Evolutionary conservation across 1,140 invertebrate species (phyloP).

Genomic region (Zaprionus ghesquierei): DNA sequence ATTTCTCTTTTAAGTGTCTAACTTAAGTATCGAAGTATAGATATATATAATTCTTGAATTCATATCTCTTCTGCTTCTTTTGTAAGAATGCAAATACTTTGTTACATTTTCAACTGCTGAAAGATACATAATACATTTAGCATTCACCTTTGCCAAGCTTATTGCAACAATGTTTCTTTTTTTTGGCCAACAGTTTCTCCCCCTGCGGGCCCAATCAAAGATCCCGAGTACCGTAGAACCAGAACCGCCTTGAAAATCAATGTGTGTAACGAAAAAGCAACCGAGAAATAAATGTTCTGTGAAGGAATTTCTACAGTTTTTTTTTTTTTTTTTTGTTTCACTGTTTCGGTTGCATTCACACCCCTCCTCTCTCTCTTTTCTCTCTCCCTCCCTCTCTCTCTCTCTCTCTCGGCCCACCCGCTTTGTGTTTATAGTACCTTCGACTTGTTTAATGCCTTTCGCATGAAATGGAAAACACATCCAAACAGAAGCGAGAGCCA

Average conservation of each 20-base stretch:
- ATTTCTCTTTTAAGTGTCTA: no score
- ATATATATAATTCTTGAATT: no score
- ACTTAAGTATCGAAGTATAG: no score
- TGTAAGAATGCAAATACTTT: no score
- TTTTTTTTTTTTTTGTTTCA: constrained; percentile 57
- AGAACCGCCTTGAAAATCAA: constrained; percentile 67
- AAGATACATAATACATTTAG: constrained; percentile 61
- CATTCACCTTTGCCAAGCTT: constrained; percentile 72
- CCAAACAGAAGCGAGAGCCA: constrained; percentile 41
- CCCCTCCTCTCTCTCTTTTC: neutral
- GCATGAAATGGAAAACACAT: constrained; percentile 72
- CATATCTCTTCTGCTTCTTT: no score
- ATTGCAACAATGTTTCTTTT: constrained; percentile 53
- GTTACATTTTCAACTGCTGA: constrained; percentile 3
- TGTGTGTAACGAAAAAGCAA: constrained; percentile 80
- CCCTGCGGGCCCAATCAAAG: neutral
- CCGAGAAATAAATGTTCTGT: constrained; percentile 81
- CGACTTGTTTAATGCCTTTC: constrained; percentile 75
- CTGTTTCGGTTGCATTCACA: constrained; percentile 24
- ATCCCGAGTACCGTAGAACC: neutral
- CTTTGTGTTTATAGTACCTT: constrained; percentile 73
- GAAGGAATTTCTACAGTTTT: constrained; percentile 80
- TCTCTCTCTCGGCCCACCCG: no score
- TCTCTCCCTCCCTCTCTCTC: no score
- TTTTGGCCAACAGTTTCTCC: constrained; percentile 19